These are phyloP conservation scores for Callospermophilus lateralis DNA, from an alignment of 2,113 vertebrate genomes.

Conservation along the genomic window DNA sequence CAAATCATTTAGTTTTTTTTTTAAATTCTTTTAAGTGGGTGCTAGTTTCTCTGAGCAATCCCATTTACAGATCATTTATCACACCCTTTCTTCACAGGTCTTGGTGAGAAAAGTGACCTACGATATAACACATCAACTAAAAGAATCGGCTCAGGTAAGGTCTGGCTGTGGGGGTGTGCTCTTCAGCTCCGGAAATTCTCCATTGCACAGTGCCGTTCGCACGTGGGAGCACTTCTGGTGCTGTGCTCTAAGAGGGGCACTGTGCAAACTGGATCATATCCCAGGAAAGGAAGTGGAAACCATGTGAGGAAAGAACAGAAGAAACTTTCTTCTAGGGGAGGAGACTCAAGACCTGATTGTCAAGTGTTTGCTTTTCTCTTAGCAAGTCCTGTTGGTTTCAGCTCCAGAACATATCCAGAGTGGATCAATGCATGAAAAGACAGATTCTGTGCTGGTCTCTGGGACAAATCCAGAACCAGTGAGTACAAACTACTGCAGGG, in stretches of 20 bases:
- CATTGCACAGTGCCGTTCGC: too few relatives aligned
- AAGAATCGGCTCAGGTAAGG: not conserved
- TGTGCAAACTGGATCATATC: not conserved
- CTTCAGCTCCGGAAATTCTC: not conserved
- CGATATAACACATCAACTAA: not conserved
- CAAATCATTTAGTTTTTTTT: not conserved
- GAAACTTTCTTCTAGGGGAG: not conserved
- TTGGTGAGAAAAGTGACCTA: not conserved
- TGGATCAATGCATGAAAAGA: not conserved
- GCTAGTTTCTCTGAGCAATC: not conserved
- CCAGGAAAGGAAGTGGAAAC: constrained; percentile 22
- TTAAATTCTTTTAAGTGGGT: not conserved
- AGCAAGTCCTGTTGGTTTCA: not conserved
- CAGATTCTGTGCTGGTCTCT: not conserved
- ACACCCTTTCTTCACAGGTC: not conserved
- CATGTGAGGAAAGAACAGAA: not conserved
- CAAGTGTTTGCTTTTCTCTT: not conserved
- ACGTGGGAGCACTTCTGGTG: not conserved
- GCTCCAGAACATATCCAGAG: not conserved
- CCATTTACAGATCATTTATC: not conserved
- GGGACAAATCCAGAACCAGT: not conserved
- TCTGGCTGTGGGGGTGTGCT: not conserved
- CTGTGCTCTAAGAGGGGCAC: not conserved
- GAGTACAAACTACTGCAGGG: not conserved
- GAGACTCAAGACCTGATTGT: not conserved